A percentile compares a stretch with the other conserved stretches of the same genome.
Evolutionary conservation across 1,140 invertebrate genomes (phyloP).

Genomic region (Trachelipus rathkii): DNA sequence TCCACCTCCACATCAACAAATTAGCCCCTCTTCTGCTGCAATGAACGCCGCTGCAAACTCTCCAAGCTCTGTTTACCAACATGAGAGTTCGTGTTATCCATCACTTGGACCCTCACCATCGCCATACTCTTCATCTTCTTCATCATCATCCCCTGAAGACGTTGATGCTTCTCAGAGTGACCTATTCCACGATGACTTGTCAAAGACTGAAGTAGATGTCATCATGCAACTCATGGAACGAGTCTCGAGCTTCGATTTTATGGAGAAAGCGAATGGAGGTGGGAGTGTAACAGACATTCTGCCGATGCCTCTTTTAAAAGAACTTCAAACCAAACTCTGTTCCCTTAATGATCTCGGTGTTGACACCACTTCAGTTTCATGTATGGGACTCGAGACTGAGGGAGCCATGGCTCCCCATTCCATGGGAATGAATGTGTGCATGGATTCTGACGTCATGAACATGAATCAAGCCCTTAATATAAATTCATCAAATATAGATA

Average conservation of each 20-base stretch:
- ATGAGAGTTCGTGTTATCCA: neutral
- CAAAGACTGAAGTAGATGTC: neutral
- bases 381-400: too few species aligned
- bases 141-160: neutral
- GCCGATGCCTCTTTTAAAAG: neutral
- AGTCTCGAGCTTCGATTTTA: neutral
- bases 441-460: too few species aligned
- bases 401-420: too few species aligned
- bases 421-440: too few species aligned
- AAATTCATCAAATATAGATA: too few species aligned
- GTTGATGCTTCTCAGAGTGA: neutral
- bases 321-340: neutral
- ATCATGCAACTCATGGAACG: slow-evolving; percentile 3
- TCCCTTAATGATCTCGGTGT: neutral
- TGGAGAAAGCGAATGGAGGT: neutral
- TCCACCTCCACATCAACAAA: neutral
- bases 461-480: too few species aligned
- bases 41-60: neutral
- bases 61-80: neutral
- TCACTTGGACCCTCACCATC: neutral
- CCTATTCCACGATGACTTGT: neutral
- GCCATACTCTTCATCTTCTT: slow-evolving; percentile 2
- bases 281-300: neutral
- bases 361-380: neutral
- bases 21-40: neutral